phyloP scores from a whole-genome alignment of 2,888 invertebrate genomes.

The Phorcus lineatus region DNA sequence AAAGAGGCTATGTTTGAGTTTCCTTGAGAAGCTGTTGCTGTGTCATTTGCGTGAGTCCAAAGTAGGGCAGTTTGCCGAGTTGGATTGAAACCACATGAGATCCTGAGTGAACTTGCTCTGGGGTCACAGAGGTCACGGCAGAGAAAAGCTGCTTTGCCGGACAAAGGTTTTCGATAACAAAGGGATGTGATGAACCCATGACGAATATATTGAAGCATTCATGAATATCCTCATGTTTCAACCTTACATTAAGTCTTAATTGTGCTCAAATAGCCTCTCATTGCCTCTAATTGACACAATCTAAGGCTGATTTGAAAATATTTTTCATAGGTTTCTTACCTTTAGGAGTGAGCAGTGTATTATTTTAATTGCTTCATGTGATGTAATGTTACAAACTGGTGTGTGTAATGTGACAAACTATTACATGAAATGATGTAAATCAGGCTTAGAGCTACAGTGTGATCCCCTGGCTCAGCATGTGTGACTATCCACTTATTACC shows the following conservation, averaged over 20 bases:
- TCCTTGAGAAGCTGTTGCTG: neutral
- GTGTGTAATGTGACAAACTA: neutral
- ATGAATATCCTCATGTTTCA: neutral
- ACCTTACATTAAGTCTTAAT: neutral
- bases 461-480: neutral
- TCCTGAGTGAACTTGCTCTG: neutral
- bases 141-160: neutral
- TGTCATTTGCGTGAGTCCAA: neutral
- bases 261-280: neutral
- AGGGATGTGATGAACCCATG: neutral
- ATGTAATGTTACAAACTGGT: neutral
- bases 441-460: neutral
- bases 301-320: neutral
- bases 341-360: neutral
- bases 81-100: neutral
- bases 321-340: neutral
- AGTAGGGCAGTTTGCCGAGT: conserved; percentile 5
- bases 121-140: conserved; percentile 9
- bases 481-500: neutral
- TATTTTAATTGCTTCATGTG: neutral
- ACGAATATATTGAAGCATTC: neutral
- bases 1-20: neutral
- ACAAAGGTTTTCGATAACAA: conserved; percentile 7
- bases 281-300: neutral
- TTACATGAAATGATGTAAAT: neutral